Conservation (phyloP, 2,113 vertebrate species). For the Astatoreochromis straeleni region DNA sequence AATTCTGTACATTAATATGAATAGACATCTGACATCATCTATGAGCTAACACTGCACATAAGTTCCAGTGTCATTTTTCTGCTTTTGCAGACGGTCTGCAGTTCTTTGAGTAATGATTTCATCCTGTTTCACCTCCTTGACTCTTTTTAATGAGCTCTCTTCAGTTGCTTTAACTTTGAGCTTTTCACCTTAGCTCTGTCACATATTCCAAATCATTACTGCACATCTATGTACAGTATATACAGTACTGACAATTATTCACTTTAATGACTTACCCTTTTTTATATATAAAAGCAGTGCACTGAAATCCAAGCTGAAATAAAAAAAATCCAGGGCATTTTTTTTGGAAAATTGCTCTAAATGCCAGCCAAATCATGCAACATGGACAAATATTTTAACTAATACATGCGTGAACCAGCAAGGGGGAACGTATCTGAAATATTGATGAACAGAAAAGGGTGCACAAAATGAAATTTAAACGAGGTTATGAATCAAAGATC, state of each 20-base stretch:
- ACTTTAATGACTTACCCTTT: not conserved
- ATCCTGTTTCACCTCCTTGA: not conserved
- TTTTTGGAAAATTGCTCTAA: not conserved
- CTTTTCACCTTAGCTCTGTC: not conserved
- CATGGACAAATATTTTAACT: slow-evolving; percentile 8
- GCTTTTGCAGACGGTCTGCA: not conserved
- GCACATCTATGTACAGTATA: not conserved
- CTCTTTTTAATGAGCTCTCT: slow-evolving; percentile 11
- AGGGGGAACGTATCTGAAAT: slow-evolving; percentile 11
- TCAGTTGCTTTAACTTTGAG: not conserved
- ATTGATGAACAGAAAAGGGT: slow-evolving; percentile 37
- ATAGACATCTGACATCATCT: no score
- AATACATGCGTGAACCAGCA: not conserved
- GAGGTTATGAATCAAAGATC: slow-evolving; percentile 48
- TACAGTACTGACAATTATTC: not conserved
- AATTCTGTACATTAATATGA: no score
- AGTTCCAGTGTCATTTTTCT: not conserved
- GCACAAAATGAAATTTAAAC: slow-evolving; percentile 47
- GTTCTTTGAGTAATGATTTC: not conserved
- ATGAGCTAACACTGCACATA: not conserved
- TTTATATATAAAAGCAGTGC: not conserved
- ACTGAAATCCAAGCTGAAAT: not conserved
- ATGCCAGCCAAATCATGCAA: not conserved
- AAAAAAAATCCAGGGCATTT: not conserved
- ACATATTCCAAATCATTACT: not conserved